Evolutionary conservation across 2,888 invertebrate species (phyloP), one percentile per base, ranked within the genome.

Genomic region (Palloptera scutellata): DNA sequence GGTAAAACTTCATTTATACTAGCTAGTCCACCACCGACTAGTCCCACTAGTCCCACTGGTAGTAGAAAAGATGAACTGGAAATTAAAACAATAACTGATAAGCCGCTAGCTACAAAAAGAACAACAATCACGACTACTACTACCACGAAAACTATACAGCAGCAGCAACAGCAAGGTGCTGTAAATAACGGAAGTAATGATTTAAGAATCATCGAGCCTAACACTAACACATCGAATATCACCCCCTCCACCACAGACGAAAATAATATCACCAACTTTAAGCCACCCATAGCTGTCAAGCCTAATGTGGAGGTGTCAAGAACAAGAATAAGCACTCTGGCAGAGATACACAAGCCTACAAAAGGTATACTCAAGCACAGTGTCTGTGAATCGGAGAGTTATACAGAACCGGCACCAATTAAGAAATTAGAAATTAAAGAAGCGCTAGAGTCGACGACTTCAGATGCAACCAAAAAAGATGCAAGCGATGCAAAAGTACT

Each of bases 291-390:
- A n/a, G 70, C 76, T 1, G 66, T 71, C 1, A 73, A 73, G 54
- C 70, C 73, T n/a, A 65, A 57, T 1, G 42, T 60, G 20, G 73
- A 69, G 19, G 11, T 30, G 30, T 11, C 53, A 69, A 67, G n/a
- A 65, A 57, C 11, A 6, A 66, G 65, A 45, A 8, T 52, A 9
- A 58, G 64, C 45, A 58, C 53, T 10, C 72, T 62, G 57, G 74
- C 74, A 12, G 71, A 72, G n/a, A 73, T 74, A 48, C 74, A 74
- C 58, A 74, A 70, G 19, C 74, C 72, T 5, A 45, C 51, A 13
- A 68, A 73, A 67, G 66, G 51, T 41, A 63, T 66, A 43, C 11
- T 45, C 1, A 42, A 43, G 43, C 30, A 43, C 51, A 41, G 17
- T 13, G 15, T 12, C 48, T 15, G 15, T 19, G 11, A 10, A 12